Evolutionary conservation across 2,113 vertebrate species (phyloP), one percentile per base, ranked within the genome.

Genomic region (Rhadina sibilatrix): DNA sequence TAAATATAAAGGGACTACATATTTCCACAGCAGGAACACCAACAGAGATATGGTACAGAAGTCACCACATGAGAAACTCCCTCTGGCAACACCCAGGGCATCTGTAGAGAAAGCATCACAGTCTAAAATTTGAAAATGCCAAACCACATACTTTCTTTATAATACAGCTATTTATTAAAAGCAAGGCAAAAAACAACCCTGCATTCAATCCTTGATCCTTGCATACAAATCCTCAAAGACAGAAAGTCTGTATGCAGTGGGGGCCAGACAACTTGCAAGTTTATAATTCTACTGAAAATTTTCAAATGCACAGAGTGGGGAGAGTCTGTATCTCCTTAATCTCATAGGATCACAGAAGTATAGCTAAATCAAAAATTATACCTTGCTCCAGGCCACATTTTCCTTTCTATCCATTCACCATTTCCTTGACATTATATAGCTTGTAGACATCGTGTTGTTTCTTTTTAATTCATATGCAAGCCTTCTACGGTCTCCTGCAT

Each of bases 211-310:
- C 70, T 82, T 64, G n/a, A 72, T 79, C 61, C 44, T 78, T 71
- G 42, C 60, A 76, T 44, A 60, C 61, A 89, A 82, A 85, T 87
- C 61, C 77, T 91, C 69, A 60, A 86, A 93, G 76, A 90, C 63
- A 70, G 64, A 71, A 83, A 30, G 47, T 66, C 64, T 90, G 30
- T n/a, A 61, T 40, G 65, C 72, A 63, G 30, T 40, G 52, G 18
- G 78, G 68, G 30, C 13, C 68, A 82, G 87, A 64, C n/a, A 53
- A 60, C 68, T 64, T 82, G 33, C 80, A 91, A 89, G 52, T 93
- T 78, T 71, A 33, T 44, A 68, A 95, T 68, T 50, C 96, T 85
- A 87, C 4, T 25, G 64, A 86, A 88, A 92, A 93, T 95, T 92
- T 70, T 93, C 61, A 91, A 72, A 86, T n/a, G 50, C 18, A 47